Percentiles rank a stretch among this genome's conserved stretches.
Conservation (phyloP, 2,113 vertebrate genomes). For the Bagarius yarrelli region DNA sequence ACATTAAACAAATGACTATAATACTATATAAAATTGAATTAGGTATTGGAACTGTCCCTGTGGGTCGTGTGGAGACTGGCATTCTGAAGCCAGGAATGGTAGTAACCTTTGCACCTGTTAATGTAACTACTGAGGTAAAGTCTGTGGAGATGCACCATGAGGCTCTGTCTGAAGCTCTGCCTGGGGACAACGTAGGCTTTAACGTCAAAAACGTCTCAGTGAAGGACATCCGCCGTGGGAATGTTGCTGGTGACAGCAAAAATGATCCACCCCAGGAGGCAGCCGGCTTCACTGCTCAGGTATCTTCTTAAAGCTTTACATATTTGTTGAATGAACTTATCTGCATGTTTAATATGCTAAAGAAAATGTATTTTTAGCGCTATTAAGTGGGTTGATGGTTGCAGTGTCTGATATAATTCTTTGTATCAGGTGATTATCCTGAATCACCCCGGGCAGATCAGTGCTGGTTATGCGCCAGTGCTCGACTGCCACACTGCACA, state of each 20-base stretch:
- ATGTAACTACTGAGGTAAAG: constrained; percentile 95
- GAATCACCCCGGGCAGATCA: constrained; percentile 93
- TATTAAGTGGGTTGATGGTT: neutral
- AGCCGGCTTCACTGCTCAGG: constrained; percentile 93
- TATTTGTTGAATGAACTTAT: neutral
- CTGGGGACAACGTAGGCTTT: constrained; percentile 92
- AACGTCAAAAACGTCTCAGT: constrained; percentile 95
- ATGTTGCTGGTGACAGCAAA: constrained; percentile 96
- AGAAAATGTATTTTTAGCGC: neutral
- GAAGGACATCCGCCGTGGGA: constrained; percentile 93
- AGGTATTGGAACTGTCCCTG: constrained; percentile 96
- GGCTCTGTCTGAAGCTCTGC: constrained; percentile 84
- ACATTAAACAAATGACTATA: neutral
- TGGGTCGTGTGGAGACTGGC: constrained; percentile 92
- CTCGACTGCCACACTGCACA: constrained; percentile 96
- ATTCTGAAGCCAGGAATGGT: constrained; percentile 92
- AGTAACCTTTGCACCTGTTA: constrained; percentile 93
- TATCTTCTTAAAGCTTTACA: constrained; percentile 49
- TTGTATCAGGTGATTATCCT: constrained; percentile 87
- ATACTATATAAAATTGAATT: neutral
- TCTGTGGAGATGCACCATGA: constrained; percentile 96
- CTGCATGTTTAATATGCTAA: neutral
- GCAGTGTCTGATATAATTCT: neutral
- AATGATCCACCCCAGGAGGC: constrained; percentile 94
- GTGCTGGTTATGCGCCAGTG: constrained; percentile 90